Evolutionary conservation across 2,113 vertebrate species (phyloP).

Genomic region (Chloroceryle aenea): DNA sequence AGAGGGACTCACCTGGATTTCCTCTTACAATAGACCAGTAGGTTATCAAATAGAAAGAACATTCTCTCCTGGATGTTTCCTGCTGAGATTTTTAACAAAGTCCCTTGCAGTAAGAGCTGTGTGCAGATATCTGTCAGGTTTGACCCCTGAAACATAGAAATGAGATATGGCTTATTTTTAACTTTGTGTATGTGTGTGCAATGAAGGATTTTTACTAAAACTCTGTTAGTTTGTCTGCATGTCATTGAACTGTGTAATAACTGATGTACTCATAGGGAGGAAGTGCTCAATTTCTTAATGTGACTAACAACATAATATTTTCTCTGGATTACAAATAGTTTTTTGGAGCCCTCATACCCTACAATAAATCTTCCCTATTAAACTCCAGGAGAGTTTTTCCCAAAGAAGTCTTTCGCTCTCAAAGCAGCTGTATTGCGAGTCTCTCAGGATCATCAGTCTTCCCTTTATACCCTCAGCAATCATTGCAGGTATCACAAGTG

Average conservation of each 20-base stretch:
- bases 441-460: neutral
- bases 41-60: slow-evolving; percentile 99
- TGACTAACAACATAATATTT: neutral
- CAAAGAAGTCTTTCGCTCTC: neutral
- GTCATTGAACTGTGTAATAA: neutral
- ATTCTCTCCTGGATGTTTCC: slow-evolving; percentile 97
- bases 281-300: neutral
- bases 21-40: slow-evolving; percentile 97
- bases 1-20: slow-evolving; percentile 88
- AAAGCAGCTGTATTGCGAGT: neutral
- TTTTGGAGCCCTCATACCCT: neutral
- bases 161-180: neutral
- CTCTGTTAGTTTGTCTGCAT: neutral
- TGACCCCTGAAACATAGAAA: slow-evolving; percentile 83
- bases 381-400: neutral
- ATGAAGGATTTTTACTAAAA: neutral
- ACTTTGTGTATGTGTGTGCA: neutral
- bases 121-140: slow-evolving; percentile 98
- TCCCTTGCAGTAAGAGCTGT: slow-evolving; percentile 92
- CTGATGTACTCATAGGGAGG: neutral
- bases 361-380: neutral
- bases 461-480: neutral
- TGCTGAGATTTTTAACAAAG: slow-evolving; percentile 95
- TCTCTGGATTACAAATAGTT: neutral
- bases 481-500: neutral